Evolutionary conservation across 2,888 invertebrate genomes (phyloP), one percentile per base, ranked within the genome.

Genomic region (Hecatera dysodea): DNA sequence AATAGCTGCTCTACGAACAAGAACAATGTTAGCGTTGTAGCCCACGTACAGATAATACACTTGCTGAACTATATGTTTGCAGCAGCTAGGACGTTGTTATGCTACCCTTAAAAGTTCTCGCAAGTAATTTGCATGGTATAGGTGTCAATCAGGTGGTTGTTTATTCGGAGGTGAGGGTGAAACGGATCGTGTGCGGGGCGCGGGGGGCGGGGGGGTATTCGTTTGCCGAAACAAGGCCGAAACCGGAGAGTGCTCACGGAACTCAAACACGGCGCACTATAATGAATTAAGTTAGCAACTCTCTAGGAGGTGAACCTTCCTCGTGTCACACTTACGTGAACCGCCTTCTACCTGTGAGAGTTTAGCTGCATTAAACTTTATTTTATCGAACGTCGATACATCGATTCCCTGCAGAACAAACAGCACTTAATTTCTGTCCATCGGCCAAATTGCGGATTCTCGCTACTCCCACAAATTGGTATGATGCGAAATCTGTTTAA

Each of bases 251-350:
- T 89, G 88, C 89, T 92, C 89, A 86, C 86, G 89, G 87, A 94
- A 93, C 93, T 93, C 93, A 93, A 94, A 94, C 93, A 94, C 89
- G 91, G 90, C 89, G 88, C 90, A 90, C 91, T 92, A 92, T 94
- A 95, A 94, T 95, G 94, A 95, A 95, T 95, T 93, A 94, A 95
- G 94, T 95, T 95, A 94, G 89, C 85, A 93, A 94, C 92, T 93
- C 93, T 85, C 89, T 82, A 87, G 86, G 84, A 90, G 87, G 86
- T 83, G 85, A 87, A 88, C 90, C 90, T 88, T 85, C 86, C 88
- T 89, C 86, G 85, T 90, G 93, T 92, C 91, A 92, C 90, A 90
- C 91, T 90, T 89, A 81, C 89, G 88, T 88, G 87, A 87, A 82
- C 82, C 78, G 78, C 80, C 83, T 83, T 81, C 73, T 78, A 69